Evolutionary conservation across 2,888 invertebrate species (phyloP), one percentile per base, ranked within the genome.

Genomic region (Auanema freiburgensis): DNA sequence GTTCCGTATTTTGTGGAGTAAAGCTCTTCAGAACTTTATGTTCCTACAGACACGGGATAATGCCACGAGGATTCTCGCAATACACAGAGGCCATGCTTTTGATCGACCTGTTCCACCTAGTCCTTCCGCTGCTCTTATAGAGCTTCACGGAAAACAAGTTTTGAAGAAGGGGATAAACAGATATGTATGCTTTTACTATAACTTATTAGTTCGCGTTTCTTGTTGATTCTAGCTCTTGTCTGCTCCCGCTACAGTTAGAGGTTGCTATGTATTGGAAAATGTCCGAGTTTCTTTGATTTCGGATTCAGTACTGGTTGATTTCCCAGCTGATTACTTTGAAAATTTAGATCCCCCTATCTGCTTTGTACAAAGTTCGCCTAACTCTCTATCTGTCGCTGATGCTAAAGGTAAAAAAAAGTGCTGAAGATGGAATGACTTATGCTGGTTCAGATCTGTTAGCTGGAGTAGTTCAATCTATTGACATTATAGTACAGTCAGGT

Each of bases 401-500:
- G 33, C 16, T 1, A 50, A 18, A 51, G 55, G 60, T 60, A 33
- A 21, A 44, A 43, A 33, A 16, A 41, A 8, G 11, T 16, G 5
- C 40, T 6, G 18, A 5, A 5, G 16, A n/a, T n/a, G n/a, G n/a
- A n/a, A n/a, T n/a, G n/a, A n/a, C n/a, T 52, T 52, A 1, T 33
- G 23, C 25, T 11, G 16, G 54, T 65, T 33, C 60, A 71, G 71
- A 67, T 44, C 67, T 67, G 52, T 61, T 63, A 21, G 69, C 72
- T 11, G 72, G 72, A 10, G 62, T 72, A 3, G 57, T 66, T 33
- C 72, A 72, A 42, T 24, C 58, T 24, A 14, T 72, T 42, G 69
- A 67, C 23, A 46, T 72, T 12, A 64, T 59, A 24, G 53, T 72
- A 10, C 66, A 72, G 24, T 67, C 72, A 4, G 67, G 59, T 33